Conservation (phyloP, 2,888 invertebrate species). For the Drosophila gaucha region DNA sequence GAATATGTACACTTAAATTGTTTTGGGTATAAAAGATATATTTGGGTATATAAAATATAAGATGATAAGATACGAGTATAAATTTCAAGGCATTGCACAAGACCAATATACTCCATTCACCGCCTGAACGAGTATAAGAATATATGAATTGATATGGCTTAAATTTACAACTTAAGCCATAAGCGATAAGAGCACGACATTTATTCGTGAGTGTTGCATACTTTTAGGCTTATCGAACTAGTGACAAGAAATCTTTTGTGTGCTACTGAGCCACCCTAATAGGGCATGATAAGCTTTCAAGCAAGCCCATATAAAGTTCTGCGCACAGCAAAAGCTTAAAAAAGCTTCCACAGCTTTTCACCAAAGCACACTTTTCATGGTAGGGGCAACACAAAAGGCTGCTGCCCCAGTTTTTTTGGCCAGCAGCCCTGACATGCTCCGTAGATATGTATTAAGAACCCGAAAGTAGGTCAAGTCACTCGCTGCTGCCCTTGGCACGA, state of each 20-base stretch:
- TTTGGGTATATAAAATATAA: too few species aligned
- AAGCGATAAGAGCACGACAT: too few species aligned
- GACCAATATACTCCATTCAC: too few species aligned
- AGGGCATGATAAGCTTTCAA: background rate
- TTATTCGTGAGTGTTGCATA: background rate
- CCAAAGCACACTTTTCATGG: background rate
- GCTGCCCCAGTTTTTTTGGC: slow-evolving; percentile 45
- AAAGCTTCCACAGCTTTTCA: slow-evolving; percentile 16
- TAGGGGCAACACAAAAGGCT: background rate
- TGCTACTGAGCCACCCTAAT: slow-evolving; percentile 8
- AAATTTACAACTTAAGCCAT: too few species aligned
- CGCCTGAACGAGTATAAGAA: too few species aligned
- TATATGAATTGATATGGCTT: too few species aligned
- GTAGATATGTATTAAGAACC: background rate
- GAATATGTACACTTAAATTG: too few species aligned
- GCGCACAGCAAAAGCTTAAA: background rate
- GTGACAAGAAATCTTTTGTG: background rate
- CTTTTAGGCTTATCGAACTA: background rate
- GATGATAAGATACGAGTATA: too few species aligned
- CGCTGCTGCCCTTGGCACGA: slow-evolving; percentile 54
- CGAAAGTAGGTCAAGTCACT: slow-evolving; percentile 59
- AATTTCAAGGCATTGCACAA: too few species aligned
- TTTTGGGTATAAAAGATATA: too few species aligned
- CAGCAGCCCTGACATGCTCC: slow-evolving; percentile 40
- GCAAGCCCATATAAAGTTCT: background rate